These are phyloP conservation scores for Lagenorhynchus albirostris DNA, from an alignment of 2,113 vertebrate species.

Conservation along the genomic window DNA sequence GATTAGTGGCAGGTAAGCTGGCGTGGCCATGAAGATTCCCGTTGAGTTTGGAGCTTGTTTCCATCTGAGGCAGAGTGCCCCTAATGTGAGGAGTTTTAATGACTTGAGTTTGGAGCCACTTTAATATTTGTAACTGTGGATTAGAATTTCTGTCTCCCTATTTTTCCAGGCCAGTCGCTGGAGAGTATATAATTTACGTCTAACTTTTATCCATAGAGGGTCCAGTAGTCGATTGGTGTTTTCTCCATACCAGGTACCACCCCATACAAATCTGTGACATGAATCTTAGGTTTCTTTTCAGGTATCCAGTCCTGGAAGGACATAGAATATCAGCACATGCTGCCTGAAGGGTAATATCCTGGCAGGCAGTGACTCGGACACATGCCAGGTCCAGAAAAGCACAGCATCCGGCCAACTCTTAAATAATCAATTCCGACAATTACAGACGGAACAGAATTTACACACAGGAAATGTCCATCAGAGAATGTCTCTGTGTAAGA, in stretches of 20 bases:
- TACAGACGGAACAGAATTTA: constrained; percentile 44
- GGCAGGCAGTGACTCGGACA: constrained; percentile 16
- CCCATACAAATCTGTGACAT: not conserved
- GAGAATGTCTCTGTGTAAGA: not conserved
- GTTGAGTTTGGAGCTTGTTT: not conserved
- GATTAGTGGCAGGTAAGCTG: not conserved
- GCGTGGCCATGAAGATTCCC: not conserved
- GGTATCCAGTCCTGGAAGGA: not conserved
- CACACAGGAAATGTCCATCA: constrained; percentile 73
- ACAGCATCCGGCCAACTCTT: constrained; percentile 51
- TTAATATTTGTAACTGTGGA: not conserved
- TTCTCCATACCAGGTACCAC: not conserved
- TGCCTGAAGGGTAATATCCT: not conserved
- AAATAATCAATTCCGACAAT: constrained; percentile 46
- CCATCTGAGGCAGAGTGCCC: not conserved
- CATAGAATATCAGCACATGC: not conserved
- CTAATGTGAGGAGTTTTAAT: not conserved
- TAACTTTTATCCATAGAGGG: not conserved
- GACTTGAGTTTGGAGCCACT: not conserved
- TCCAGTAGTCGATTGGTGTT: not conserved
- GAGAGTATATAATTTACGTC: not conserved
- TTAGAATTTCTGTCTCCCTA: not conserved
- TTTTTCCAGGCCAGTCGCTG: not conserved
- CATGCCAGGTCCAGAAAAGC: constrained; percentile 54
- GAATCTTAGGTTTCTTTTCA: not conserved